These are phyloP conservation scores for Galaxias olidus DNA, from an alignment of 2,797 vertebrate species.

Conservation along the genomic window DNA sequence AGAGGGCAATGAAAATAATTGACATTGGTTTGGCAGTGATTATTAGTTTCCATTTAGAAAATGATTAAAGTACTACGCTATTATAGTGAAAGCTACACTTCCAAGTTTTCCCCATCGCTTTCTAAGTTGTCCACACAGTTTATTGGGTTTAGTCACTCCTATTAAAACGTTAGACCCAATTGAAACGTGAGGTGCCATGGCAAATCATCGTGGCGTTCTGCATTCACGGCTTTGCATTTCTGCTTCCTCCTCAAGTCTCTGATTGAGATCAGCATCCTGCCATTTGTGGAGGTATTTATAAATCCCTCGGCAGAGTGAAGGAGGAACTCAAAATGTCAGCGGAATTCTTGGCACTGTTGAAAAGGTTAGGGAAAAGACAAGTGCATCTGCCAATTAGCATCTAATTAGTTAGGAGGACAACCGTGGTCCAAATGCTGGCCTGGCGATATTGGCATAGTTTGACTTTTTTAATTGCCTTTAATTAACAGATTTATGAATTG, in stretches of 20 bases:
- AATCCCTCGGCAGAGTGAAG: constrained; percentile 23
- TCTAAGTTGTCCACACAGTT: too few relatives aligned
- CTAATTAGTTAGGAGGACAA: constrained; percentile 3
- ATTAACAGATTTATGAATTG: too few relatives aligned
- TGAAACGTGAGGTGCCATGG: neutral
- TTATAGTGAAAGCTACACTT: too few relatives aligned
- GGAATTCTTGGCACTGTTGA: constrained; percentile 16
- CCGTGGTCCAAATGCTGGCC: neutral
- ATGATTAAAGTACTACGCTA: neutral
- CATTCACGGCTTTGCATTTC: constrained; percentile 17
- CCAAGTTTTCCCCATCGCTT: too few relatives aligned
- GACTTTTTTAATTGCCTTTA: neutral
- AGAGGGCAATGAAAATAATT: too few relatives aligned
- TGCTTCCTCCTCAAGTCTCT: constrained; percentile 9
- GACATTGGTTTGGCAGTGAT: neutral
- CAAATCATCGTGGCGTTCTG: constrained; percentile 30
- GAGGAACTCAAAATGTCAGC: constrained; percentile 34
- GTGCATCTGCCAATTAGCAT: constrained; percentile 20
- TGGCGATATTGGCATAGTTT: constrained; percentile 8
- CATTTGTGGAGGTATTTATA: constrained; percentile 13
- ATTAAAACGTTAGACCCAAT: neutral
- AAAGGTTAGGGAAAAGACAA: constrained; percentile 21
- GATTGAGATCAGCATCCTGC: constrained; percentile 21
- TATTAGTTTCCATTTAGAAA: neutral
- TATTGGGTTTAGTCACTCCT: neutral